Percentiles rank a stretch among this genome's conserved stretches.
Conservation (phyloP, 2,113 vertebrate species). For the Accipiter cooperii region DNA sequence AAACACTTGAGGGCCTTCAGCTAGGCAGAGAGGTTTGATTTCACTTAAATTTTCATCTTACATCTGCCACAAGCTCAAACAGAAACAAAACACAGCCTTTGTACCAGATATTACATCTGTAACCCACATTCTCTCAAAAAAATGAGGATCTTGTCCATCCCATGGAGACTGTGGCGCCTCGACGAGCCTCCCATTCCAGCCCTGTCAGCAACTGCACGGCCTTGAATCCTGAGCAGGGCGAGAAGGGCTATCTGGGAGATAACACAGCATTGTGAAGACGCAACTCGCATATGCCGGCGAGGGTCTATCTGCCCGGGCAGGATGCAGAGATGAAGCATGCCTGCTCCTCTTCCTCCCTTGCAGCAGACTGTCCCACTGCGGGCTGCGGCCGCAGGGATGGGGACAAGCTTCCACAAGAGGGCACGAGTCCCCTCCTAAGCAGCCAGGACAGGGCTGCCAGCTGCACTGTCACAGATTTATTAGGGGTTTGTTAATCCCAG, state of each 20-base stretch:
- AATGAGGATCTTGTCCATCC: not conserved
- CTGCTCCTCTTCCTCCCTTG: not conserved
- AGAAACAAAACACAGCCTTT: not conserved
- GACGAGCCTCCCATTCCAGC: not conserved
- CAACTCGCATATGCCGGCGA: not conserved
- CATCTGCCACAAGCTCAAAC: not conserved
- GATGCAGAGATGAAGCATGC: not conserved
- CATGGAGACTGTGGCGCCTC: fast-evolving
- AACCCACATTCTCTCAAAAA: not conserved
- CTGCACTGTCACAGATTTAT: not conserved
- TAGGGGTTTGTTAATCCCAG: not conserved
- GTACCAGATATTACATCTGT: not conserved
- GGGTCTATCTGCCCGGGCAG: fast-evolving
- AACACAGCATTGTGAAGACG: fast-evolving
- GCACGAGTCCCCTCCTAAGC: not conserved
- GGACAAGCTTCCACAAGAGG: conserved; percentile 30
- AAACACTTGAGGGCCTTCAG: not conserved
- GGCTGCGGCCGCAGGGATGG: not conserved
- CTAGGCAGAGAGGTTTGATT: not conserved
- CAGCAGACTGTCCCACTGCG: not conserved
- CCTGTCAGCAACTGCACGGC: not conserved
- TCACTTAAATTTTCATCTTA: not conserved
- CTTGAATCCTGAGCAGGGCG: not conserved
- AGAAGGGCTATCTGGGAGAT: not conserved
- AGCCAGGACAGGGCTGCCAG: not conserved